A percentile compares a stretch with the other conserved stretches of the same genome.
These are phyloP conservation scores for Penelope pileata DNA, from an alignment of 2,113 vertebrate species.

Conservation along the genomic window DNA sequence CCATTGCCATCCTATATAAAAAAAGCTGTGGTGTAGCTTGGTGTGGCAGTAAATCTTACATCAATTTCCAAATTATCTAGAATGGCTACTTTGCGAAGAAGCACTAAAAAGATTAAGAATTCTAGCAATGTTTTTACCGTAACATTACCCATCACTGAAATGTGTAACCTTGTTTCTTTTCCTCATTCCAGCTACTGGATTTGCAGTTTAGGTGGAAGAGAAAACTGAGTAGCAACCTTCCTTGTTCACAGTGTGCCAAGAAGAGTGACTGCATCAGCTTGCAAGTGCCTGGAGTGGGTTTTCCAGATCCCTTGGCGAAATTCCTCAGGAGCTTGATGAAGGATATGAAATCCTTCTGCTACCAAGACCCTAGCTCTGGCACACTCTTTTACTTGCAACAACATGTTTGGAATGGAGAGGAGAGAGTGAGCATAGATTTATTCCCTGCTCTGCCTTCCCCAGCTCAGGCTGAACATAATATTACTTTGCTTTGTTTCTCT, in stretches of 20 bases:
- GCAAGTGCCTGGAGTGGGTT: neutral
- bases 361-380: neutral
- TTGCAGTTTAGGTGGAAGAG: neutral
- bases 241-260: accelerated
- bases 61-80: neutral
- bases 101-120: neutral
- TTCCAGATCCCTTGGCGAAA: neutral
- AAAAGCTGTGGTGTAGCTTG: neutral
- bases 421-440: neutral
- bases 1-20: neutral
- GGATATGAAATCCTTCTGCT: neutral
- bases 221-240: neutral
- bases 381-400: neutral
- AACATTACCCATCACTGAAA: neutral
- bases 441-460: neutral
- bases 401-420: neutral
- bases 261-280: neutral
- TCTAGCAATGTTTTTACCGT: neutral
- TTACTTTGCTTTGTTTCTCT: neutral
- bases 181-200: neutral
- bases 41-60: neutral
- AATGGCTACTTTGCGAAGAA: neutral
- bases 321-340: neutral
- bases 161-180: neutral
- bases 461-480: neutral